Conservation (phyloP, 2,113 vertebrate species). For the Lepisosteus osseus region DNA sequence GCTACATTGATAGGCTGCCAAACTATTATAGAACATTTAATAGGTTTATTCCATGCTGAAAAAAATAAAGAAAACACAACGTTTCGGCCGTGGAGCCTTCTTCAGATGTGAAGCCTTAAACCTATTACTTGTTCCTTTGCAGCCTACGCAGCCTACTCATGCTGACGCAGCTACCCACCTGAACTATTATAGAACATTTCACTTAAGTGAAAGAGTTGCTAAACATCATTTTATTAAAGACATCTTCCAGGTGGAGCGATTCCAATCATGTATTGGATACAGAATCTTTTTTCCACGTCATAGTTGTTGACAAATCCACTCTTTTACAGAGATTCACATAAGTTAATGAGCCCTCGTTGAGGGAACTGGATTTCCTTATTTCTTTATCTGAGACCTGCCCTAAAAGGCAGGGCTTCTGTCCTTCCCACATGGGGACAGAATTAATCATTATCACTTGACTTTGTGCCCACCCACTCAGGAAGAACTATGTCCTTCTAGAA, state of each 20-base stretch:
- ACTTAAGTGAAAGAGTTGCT: not conserved
- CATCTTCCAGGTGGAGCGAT: conserved; percentile 13
- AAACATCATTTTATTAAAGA: not conserved
- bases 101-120: too few relatives aligned
- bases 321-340: conserved; percentile 23
- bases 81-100: too few relatives aligned
- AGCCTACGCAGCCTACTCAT: too few relatives aligned
- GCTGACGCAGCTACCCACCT: too few relatives aligned
- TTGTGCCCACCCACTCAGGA: not conserved
- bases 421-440: not conserved
- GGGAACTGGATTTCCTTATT: conserved; percentile 8
- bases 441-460: not conserved
- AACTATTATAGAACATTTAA: too few relatives aligned
- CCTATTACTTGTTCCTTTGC: too few relatives aligned
- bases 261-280: conserved; percentile 1
- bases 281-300: conserved; percentile 15
- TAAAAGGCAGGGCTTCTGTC: not conserved
- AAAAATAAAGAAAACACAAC: too few relatives aligned
- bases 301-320: conserved; percentile 20
- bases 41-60: too few relatives aligned
- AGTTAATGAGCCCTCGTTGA: conserved; percentile 23
- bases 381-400: not conserved
- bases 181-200: not conserved
- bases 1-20: too few relatives aligned
- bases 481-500: not conserved